Evolutionary conservation across 2,113 vertebrate genomes (phyloP).

Genomic region (Chiloscyllium plagiosum): DNA sequence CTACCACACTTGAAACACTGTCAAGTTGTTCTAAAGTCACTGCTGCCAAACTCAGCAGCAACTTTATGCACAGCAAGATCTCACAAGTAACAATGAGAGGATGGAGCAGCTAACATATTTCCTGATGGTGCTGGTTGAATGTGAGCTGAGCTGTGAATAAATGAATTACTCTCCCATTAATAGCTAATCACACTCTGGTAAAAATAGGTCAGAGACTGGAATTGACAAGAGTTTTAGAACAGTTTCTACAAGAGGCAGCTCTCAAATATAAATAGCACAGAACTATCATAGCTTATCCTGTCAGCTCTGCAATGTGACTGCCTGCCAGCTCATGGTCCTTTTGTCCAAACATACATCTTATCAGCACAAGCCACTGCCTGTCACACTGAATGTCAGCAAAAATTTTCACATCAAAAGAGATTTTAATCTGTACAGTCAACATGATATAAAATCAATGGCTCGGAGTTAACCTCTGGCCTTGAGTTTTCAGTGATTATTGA

Average conservation of each 20-base stretch:
- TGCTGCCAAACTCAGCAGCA: background rate
- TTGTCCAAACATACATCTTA: background rate
- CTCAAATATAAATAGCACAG: constrained; percentile 6
- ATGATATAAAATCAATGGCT: constrained; percentile 20
- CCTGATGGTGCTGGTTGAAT: background rate
- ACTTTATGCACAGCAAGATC: background rate
- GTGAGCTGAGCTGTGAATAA: background rate
- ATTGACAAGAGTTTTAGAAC: background rate
- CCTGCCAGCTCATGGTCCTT: background rate
- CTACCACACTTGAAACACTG: background rate
- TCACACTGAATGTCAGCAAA: constrained; percentile 24
- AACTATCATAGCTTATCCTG: background rate
- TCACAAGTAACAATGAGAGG: background rate
- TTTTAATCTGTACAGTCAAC: constrained; percentile 31
- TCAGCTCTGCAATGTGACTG: background rate
- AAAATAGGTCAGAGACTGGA: background rate
- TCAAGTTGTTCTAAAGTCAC: background rate
- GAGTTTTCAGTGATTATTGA: background rate
- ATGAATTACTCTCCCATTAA: background rate
- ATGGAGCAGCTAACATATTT: background rate
- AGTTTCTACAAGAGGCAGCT: constrained; percentile 1
- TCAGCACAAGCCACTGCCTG: background rate
- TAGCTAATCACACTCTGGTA: background rate
- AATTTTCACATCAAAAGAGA: constrained; percentile 32
- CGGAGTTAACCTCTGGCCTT: background rate